These are phyloP conservation scores for Ptychobarbus kaznakovi DNA, from an alignment of 2,797 vertebrate species.

Conservation along the genomic window DNA sequence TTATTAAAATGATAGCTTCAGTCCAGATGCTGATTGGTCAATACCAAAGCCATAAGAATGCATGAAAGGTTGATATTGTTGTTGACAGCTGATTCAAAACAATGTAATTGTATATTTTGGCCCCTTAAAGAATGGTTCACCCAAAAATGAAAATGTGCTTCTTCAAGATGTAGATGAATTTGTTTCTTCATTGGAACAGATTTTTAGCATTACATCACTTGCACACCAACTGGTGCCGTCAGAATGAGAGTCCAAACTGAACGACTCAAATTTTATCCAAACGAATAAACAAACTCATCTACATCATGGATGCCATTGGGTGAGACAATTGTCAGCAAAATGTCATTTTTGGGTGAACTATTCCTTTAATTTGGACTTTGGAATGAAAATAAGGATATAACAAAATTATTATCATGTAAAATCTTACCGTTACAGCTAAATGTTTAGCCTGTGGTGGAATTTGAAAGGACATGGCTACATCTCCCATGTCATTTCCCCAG, in stretches of 20 bases:
- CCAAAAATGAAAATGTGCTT: not conserved
- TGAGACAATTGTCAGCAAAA: too few species aligned
- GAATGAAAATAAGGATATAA: not conserved
- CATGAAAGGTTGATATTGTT: not conserved
- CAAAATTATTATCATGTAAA: not conserved
- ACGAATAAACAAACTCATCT: not conserved
- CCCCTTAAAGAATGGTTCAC: not conserved
- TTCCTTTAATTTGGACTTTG: not conserved
- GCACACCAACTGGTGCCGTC: too few species aligned
- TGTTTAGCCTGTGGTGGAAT: constrained; percentile 57
- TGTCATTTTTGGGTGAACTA: not conserved
- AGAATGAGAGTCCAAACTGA: not conserved
- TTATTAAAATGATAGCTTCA: not conserved
- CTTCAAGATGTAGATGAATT: not conserved
- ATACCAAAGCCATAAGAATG: not conserved
- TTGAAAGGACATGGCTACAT: constrained; percentile 57
- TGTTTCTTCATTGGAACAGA: not conserved
- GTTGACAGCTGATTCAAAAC: not conserved
- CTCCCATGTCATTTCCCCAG: constrained; percentile 60
- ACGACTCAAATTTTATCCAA: too few species aligned
- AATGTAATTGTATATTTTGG: not conserved
- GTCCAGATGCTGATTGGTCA: not conserved
- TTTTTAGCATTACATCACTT: too few species aligned
- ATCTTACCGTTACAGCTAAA: constrained; percentile 69
- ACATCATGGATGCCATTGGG: not conserved